Evolutionary conservation across 2,113 vertebrate species (phyloP), one percentile per base, ranked within the genome.

Genomic region (Notiomystis cincta): DNA sequence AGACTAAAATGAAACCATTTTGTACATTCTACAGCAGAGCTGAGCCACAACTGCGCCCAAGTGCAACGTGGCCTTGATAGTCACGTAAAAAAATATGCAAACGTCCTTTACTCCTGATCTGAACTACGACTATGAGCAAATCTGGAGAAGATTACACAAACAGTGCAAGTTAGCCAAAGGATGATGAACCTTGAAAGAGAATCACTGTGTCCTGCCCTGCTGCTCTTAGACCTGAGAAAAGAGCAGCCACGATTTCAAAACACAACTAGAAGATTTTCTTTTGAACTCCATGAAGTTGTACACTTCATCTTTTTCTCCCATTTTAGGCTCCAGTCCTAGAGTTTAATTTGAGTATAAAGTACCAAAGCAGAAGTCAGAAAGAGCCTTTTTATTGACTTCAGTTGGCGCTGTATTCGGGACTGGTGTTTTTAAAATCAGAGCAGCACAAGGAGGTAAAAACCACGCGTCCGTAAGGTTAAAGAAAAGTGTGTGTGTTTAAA

Each of bases 401-500:
- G 82, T 16, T 83, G 86, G 72, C 56, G 10, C 37, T 79, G 69
- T 14, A 16, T 44, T 38, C 15, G 53, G 61, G 48, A 90, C 53
- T 10, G 37, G 48, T 87, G 76, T 69, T 94, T 96, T 96, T 81
- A 84, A 95, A 95, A 95, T 84, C 69, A 2, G 25, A 78, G 72
- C 72, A 90, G 80, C 15, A 87, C 65, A 57, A 81, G 72, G 60
- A 96, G 88, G 92, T 67, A 93, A 85, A 90, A 96, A 83, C 60
- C 4, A 1, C 2, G 37, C 25, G 15, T 90, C 92, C 56, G 4
- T 96, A 84, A 96, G 95, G 93, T 94, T 90, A 94, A 78, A 95
- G 88, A 82, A 94, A 96, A 96, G 92, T 24, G 95, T 57, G 78
- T 13, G 93, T 81, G 88, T 64, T 96, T 95, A 96, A 96, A 96